Percentiles rank a stretch among this genome's conserved stretches.
These are phyloP conservation scores for Zaprionus kolodkinae DNA, from an alignment of 1,140 invertebrate species.

Conservation along the genomic window DNA sequence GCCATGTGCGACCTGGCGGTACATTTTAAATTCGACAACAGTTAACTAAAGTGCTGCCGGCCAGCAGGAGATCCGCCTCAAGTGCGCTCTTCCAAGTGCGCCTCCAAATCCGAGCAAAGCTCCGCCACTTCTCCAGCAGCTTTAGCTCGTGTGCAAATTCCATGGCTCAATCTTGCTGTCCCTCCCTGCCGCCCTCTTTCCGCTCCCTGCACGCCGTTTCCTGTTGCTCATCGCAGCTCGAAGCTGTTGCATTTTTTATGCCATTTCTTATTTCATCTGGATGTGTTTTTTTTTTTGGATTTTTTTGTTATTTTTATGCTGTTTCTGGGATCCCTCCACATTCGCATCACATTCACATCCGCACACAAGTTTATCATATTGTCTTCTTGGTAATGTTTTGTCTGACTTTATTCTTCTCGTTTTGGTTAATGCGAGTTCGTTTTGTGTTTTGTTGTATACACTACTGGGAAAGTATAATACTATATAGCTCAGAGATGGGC, in stretches of 20 bases:
- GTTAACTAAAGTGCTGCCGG: constrained; percentile 43
- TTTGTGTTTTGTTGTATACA: constrained; percentile 18
- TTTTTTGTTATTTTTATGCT: constrained; percentile 70
- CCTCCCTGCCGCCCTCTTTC: not conserved
- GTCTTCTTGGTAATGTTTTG: constrained; percentile 41
- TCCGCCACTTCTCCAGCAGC: not conserved
- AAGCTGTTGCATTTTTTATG: constrained; percentile 79
- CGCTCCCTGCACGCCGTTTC: constrained; percentile 25
- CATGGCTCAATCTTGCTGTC: constrained; percentile 30
- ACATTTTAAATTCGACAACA: constrained; percentile 71
- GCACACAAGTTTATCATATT: constrained; percentile 66
- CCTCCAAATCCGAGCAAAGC: constrained; percentile 24
- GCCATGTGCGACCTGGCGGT: constrained; percentile 3
- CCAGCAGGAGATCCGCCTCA: constrained; percentile 30
- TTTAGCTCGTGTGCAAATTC: constrained; percentile 36
- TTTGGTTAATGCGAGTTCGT: constrained; percentile 27
- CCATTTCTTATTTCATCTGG: constrained; percentile 51
- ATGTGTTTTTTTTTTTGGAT: too few species aligned
- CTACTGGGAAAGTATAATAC: not conserved
- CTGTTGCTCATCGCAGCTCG: constrained; percentile 50
- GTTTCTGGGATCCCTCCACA: constrained; percentile 19
- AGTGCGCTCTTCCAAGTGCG: constrained; percentile 5
- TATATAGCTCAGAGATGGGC: not conserved
- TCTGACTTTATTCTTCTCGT: constrained; percentile 16
- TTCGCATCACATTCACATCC: constrained; percentile 22